These are phyloP conservation scores for Plusia festucae DNA, from an alignment of 2,888 invertebrate species.

Conservation along the genomic window DNA sequence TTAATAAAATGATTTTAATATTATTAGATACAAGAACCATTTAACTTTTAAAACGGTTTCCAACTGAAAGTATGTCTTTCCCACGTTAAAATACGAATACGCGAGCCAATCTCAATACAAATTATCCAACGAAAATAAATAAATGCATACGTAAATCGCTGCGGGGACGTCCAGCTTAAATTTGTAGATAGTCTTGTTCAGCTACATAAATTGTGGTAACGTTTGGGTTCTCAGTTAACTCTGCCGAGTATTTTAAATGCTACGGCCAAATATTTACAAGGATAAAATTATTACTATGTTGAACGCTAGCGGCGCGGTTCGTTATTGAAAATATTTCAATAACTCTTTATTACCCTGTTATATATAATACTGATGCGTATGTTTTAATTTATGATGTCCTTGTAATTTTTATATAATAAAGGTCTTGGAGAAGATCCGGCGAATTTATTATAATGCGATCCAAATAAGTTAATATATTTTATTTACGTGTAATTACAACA, in stretches of 20 bases:
- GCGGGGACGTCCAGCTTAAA: constrained; percentile 48
- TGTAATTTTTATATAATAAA: constrained; percentile 7
- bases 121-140: constrained; percentile 43
- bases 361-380: constrained; percentile 31
- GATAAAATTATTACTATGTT: constrained; percentile 64
- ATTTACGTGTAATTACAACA: neutral
- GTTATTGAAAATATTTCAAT: constrained; percentile 64
- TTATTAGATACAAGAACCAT: no score
- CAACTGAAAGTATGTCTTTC: neutral
- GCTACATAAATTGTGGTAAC: constrained; percentile 57
- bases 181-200: constrained; percentile 57
- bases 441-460: neutral
- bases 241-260: constrained; percentile 62
- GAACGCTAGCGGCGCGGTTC: constrained; percentile 24
- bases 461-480: neutral
- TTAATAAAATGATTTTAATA: no score
- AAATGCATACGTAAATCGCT: constrained; percentile 48
- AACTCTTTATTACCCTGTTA: constrained; percentile 51
- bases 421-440: neutral
- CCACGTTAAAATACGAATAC: neutral
- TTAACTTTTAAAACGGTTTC: neutral
- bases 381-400: constrained; percentile 33
- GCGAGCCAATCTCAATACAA: neutral
- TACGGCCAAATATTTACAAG: constrained; percentile 67
- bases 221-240: constrained; percentile 56